Evolutionary conservation across 92 coral and sea anemone genomes (phyloP).

Genomic region (Bergia sp.): DNA sequence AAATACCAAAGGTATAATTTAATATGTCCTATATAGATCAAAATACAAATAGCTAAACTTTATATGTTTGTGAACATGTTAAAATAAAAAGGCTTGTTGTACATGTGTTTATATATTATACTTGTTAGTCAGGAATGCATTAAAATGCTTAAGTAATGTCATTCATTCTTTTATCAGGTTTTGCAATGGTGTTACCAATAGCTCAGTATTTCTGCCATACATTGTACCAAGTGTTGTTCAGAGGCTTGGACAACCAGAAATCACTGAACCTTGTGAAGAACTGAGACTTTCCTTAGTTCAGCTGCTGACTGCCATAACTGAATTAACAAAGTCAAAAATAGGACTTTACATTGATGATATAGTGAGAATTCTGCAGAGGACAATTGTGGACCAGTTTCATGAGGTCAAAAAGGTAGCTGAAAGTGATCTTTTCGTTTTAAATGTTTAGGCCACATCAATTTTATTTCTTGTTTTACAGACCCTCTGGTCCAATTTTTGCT

Average conservation of each 20-base stretch:
- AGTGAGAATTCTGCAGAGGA: conserved; percentile 87
- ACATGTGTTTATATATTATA: no score
- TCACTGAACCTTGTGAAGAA: conserved; percentile 90
- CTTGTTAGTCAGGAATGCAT: neutral
- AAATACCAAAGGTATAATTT: no score
- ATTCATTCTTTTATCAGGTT: conserved; percentile 41
- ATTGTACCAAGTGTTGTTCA: conserved; percentile 87
- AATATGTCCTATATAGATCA: no score
- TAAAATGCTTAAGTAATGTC: neutral
- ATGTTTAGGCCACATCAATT: no score
- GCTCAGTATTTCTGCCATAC: conserved; percentile 85
- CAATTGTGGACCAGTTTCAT: conserved; percentile 92
- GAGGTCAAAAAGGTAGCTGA: conserved; percentile 91
- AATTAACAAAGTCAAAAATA: conserved; percentile 75
- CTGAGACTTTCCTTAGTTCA: conserved; percentile 74
- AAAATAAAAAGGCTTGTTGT: no score
- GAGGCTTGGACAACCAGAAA: conserved; percentile 90
- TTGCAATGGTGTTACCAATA: conserved; percentile 67
- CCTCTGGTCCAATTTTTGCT: no score
- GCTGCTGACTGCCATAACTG: conserved; percentile 62
- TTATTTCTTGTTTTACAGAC: no score
- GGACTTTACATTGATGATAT: conserved; percentile 87
- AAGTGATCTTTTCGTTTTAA: no score
- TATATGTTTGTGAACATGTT: no score
- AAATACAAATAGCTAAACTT: no score